Evolutionary conservation across 2,797 vertebrate genomes (phyloP), one percentile per base, ranked within the genome.

Genomic region (Oophaga sylvatica): DNA sequence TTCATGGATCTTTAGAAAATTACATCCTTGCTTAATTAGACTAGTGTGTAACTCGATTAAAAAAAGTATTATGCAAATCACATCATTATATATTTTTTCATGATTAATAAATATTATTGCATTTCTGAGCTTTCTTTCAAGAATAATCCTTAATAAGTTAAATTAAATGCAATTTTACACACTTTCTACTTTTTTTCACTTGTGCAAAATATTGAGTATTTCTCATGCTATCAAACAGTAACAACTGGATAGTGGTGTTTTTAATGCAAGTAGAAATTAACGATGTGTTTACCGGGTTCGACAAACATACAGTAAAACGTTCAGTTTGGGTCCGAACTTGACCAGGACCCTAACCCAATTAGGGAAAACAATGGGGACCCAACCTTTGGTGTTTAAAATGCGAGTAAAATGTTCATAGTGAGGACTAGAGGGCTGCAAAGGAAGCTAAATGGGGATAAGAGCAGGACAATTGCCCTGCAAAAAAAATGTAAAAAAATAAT

Each of bases 1-100:
- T 84, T 84, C 31, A 84, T 76, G 15, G 71, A 63, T 84, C 70
- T 76, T 84, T 76, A 84, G 35, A 48, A 84, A 84, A 84, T 84
- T 62, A 53, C 22, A 81, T 63, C 22, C 5, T 81, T 45, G 73
- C 57, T 48, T 84, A 84, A 84, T 84, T 84, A 76, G 35, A 62
- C 57, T 63, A 48, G 70, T 63, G 71, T 76, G 20, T 75, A 76
- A 62, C 53, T 62, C 59, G 63, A 84, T 84, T 84, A 75, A 75
- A 84, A 83, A 60, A 60, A n/a, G 79, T 84, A 75, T 62, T 76
- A 62, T 63, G 57, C 71, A 63, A 75, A 63, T 84, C 15, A 19
- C 68, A 41, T 81, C 17, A 65, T 81, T 81, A 81, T 67, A 26
- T 81, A 2, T 26, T 48, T 10, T 75, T 77, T 56, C n/a, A 15